Evolutionary conservation across 2,888 invertebrate species (phyloP), one percentile per base, ranked within the genome.

Genomic region (Caenorhabditis drosophilae): DNA sequence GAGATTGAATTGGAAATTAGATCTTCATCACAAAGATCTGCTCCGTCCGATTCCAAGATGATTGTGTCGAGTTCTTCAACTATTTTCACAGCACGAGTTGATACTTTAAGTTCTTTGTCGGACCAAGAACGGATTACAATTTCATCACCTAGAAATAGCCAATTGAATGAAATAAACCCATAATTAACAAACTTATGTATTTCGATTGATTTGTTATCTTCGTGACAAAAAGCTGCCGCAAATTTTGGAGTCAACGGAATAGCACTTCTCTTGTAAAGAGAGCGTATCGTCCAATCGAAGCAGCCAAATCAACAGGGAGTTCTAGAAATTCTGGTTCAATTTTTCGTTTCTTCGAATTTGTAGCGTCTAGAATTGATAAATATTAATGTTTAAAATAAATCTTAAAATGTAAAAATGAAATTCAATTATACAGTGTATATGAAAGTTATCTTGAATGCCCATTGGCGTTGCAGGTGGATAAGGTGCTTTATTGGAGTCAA

Each of bases 151-250:
- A 56, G 34, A 56, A 56, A 56, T 56, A 56, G 56, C 56, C 56
- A 56, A 56, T 56, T 31, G 31, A 31, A 31, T 56, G 20, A 56
- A 56, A 56, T 55, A 34, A 50, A 61, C 55, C 61, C 61, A 61
- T 61, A 36, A 61, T 55, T 61, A 61, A 61, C 55, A 56, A 27
- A 61, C 61, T 55, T 61, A 55, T 61, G 55, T 61, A 35, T 55
- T 49, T 61, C 23, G 38, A 40, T 55, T 55, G 46, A 46, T 56
- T 56, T 56, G 56, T 56, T 56, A 27, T 59, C 59, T 45, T 53
- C 59, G 41, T 59, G 59, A 35, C 26, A 53, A 34, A 59, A 59
- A 46, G 59, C 53, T 59, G 59, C 59, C 40, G 56, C 56, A 15
- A 56, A 49, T 56, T 40, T 56, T 49, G 56, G 16, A 38, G 48